Evolutionary conservation across 2,888 invertebrate species (phyloP).

Genomic region (Xylota sylvarum): DNA sequence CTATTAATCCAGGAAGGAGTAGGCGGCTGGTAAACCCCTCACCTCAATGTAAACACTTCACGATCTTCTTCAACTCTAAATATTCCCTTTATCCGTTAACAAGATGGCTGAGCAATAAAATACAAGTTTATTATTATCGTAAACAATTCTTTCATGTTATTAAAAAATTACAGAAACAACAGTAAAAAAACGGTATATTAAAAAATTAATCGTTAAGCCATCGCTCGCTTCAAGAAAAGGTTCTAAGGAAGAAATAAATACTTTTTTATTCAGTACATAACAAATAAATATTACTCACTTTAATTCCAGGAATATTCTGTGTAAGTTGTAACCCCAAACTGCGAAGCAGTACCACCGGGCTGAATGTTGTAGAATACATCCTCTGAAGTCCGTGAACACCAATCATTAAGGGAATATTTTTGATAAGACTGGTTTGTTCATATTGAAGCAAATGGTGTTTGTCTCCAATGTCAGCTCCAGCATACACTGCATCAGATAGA

Average conservation of each 20-base stretch:
- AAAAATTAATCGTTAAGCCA: constrained; percentile 79
- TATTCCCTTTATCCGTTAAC: no score
- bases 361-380: constrained; percentile 90
- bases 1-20: no score
- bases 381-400: constrained; percentile 94
- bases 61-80: no score
- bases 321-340: constrained; percentile 93
- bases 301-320: constrained; percentile 90
- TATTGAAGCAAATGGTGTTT: constrained; percentile 91
- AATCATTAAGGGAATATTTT: constrained; percentile 95
- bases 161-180: background rate
- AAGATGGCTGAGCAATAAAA: no score
- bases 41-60: no score
- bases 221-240: constrained; percentile 81
- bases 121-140: background rate
- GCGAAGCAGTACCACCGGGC: constrained; percentile 91
- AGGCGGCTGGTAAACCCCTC: no score
- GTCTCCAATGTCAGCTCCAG: constrained; percentile 91
- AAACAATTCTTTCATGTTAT: background rate
- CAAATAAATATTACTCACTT: constrained; percentile 86
- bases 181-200: background rate
- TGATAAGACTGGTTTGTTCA: constrained; percentile 92
- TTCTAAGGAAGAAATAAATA: constrained; percentile 42
- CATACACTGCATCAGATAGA: constrained; percentile 89
- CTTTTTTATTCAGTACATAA: background rate